phyloP scores from a whole-genome alignment of 1,140 invertebrate genomes.

The Eumaeus atala region DNA sequence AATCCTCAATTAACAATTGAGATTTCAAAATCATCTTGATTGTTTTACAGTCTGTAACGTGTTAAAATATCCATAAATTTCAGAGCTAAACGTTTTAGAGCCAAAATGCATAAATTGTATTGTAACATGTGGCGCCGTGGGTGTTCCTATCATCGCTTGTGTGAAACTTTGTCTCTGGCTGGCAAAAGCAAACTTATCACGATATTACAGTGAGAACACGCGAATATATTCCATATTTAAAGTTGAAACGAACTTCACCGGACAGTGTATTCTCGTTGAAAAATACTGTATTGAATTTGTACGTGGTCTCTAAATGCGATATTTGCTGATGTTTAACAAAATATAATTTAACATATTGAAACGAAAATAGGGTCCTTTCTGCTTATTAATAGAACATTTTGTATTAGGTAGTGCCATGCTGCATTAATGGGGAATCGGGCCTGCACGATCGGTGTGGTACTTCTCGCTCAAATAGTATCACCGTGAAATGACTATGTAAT shows the following conservation, averaged over 20 bases:
- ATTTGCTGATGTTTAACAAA: background rate
- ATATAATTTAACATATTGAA: no score
- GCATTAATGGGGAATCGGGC: no score
- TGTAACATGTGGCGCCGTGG: background rate
- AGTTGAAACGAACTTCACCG: slow-evolving; percentile 2
- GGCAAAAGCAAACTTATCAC: slow-evolving; percentile 9
- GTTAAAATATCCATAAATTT: no score
- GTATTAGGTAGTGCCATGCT: no score
- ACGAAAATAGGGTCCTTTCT: no score
- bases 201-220: slow-evolving; percentile 2
- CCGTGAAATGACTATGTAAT: no score
- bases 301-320: background rate
- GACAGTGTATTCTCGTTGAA: slow-evolving; percentile 5
- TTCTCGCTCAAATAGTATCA: no score
- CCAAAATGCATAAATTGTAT: slow-evolving; percentile 8
- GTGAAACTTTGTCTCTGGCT: slow-evolving; percentile 2
- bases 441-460: no score
- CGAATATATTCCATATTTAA: slow-evolving; percentile 1
- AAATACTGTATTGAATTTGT: background rate
- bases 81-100: background rate
- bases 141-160: slow-evolving; percentile 6
- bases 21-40: no score
- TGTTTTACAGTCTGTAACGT: no score
- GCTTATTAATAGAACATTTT: no score
- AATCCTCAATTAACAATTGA: no score